Conservation (phyloP, 2,888 invertebrate genomes). For the Amphipyra tragopoginis region DNA sequence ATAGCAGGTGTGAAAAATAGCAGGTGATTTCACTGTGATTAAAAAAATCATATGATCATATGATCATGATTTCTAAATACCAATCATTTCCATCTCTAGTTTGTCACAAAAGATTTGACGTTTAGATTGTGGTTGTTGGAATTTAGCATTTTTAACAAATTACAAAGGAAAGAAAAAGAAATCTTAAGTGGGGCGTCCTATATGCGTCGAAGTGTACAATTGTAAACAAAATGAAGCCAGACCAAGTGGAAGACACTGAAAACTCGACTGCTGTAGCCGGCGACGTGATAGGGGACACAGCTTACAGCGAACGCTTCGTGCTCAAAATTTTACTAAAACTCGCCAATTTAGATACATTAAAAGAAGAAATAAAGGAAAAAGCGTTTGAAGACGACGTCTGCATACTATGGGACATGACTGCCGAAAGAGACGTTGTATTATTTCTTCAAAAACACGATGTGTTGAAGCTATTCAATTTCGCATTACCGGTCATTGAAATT, state of each 20-base stretch:
- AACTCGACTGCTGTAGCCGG: conserved; percentile 88
- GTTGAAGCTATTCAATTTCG: conserved; percentile 91
- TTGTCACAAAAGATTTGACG: too few species aligned
- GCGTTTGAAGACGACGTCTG: conserved; percentile 93
- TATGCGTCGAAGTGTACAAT: background rate
- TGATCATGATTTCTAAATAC: too few species aligned
- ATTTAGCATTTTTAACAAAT: conserved; percentile 2
- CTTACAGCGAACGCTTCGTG: conserved; percentile 94
- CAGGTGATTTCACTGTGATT: too few species aligned
- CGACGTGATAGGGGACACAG: conserved; percentile 94
- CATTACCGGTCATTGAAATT: conserved; percentile 89
- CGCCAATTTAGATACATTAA: conserved; percentile 83
- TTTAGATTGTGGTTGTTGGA: too few species aligned
- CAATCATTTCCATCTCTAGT: too few species aligned
- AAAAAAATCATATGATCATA: too few species aligned
- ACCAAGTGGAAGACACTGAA: conserved; percentile 59
- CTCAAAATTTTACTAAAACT: conserved; percentile 92
- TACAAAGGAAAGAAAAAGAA: background rate
- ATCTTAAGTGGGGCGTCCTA: background rate
- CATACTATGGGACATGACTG: conserved; percentile 96
- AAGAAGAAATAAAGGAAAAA: conserved; percentile 89
- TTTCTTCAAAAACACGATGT: conserved; percentile 92
- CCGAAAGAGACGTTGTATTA: conserved; percentile 93
- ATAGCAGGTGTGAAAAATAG: too few species aligned
- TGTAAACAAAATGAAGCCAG: conserved; percentile 69